Percentiles rank a stretch among this genome's conserved stretches.
These are phyloP conservation scores for Phyllostomus discolor DNA, from an alignment of 2,113 vertebrate species.

Conservation along the genomic window DNA sequence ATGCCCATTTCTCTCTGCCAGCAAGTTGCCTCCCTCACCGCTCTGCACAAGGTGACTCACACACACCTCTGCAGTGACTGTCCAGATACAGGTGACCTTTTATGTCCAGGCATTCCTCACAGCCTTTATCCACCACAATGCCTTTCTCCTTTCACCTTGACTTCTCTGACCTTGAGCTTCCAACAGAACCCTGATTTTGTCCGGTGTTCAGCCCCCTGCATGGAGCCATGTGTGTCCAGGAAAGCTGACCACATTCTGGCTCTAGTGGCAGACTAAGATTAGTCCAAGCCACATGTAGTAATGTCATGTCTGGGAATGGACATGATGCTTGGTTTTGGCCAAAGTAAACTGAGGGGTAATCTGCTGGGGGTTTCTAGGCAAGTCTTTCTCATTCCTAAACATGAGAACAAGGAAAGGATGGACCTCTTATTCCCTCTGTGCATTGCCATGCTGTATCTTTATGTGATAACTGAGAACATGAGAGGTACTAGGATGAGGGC, in stretches of 20 bases:
- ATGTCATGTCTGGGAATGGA: neutral
- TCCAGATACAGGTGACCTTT: neutral
- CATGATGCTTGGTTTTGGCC: neutral
- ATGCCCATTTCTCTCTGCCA: neutral
- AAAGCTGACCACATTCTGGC: neutral
- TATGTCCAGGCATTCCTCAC: neutral
- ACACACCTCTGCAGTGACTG: neutral
- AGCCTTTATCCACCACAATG: neutral
- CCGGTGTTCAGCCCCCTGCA: neutral
- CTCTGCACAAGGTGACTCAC: neutral
- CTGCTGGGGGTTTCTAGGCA: neutral
- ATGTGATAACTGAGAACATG: neutral
- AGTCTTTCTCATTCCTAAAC: neutral
- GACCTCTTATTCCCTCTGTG: neutral
- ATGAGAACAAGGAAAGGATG: neutral
- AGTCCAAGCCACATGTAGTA: neutral
- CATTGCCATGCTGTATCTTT: accelerated
- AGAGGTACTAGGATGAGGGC: neutral
- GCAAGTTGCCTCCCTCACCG: neutral
- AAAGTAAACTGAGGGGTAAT: neutral
- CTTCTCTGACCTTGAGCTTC: neutral
- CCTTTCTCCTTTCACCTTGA: neutral
- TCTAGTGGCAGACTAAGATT: neutral
- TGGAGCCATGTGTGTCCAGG: accelerated
- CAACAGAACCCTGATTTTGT: neutral